Conservation (phyloP, 2,113 vertebrate genomes). For the Amphiprion percula region DNA sequence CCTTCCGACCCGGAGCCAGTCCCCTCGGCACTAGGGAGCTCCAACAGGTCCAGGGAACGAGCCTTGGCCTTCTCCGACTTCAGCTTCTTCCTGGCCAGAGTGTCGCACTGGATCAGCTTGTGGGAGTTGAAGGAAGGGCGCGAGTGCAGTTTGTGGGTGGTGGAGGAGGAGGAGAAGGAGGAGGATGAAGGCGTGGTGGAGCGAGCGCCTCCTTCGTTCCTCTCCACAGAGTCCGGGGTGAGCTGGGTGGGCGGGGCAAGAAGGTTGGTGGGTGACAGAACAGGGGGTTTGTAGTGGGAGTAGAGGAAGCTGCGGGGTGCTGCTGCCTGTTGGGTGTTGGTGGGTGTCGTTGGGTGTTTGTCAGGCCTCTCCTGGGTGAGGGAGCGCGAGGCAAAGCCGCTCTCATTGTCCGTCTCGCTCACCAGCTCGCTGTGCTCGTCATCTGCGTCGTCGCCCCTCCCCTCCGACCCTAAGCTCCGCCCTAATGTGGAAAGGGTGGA, state of each 20-base stretch:
- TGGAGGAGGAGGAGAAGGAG: constrained; percentile 82
- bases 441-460: constrained; percentile 92
- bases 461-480: constrained; percentile 89
- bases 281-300: constrained; percentile 71
- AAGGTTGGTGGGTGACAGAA: constrained; percentile 30
- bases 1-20: constrained; percentile 11
- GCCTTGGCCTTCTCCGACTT: constrained; percentile 83
- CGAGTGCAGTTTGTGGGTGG: constrained; percentile 67
- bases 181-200: constrained; percentile 83
- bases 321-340: neutral
- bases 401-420: constrained; percentile 94
- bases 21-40: constrained; percentile 22
- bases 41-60: constrained; percentile 75
- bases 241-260: constrained; percentile 37
- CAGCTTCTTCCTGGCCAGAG: constrained; percentile 90
- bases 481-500: constrained; percentile 95
- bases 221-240: constrained; percentile 58
- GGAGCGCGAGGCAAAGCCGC: constrained; percentile 86
- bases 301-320: constrained; percentile 82
- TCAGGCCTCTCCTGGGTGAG: constrained; percentile 84
- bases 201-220: constrained; percentile 70
- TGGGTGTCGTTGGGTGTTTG: constrained; percentile 49
- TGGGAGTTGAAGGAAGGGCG: constrained; percentile 93
- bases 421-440: constrained; percentile 95
- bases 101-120: constrained; percentile 93